Conservation (phyloP, 1,140 invertebrate species). For the Ectropis grisescens region DNA sequence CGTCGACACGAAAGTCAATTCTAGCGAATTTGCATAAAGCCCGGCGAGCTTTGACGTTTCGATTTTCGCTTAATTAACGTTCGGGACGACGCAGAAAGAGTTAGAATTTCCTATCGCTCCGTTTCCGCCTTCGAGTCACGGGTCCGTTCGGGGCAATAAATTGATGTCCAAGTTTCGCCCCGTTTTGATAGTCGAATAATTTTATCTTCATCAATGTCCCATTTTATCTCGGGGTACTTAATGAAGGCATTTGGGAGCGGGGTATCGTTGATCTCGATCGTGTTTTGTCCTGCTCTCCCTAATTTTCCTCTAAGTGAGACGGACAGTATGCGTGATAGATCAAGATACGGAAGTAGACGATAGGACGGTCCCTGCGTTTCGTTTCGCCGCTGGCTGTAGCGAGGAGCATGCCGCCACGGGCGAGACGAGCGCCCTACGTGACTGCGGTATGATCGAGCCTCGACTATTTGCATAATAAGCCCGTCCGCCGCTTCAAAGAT, state of each 20-base stretch:
- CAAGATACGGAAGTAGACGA: too few species aligned
- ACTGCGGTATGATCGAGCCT: constrained; percentile 39
- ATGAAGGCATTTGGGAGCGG: constrained; percentile 22
- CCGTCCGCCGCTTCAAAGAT: constrained; percentile 48
- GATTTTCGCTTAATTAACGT: constrained; percentile 65
- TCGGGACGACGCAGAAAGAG: constrained; percentile 36
- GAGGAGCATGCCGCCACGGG: too few species aligned
- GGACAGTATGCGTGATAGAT: too few species aligned
- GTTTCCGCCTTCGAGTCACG: constrained; percentile 17
- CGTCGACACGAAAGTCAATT: constrained; percentile 45
- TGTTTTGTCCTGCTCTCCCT: too few species aligned
- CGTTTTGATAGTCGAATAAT: constrained; percentile 49
- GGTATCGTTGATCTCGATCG: too few species aligned
- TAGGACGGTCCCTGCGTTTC: neutral
- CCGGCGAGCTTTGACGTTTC: constrained; percentile 48
- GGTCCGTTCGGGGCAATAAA: constrained; percentile 38
- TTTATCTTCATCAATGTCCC: constrained; percentile 35
- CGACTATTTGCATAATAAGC: constrained; percentile 63
- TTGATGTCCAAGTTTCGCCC: constrained; percentile 31
- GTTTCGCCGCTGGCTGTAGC: too few species aligned
- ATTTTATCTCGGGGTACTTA: constrained; percentile 29
- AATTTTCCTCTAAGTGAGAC: too few species aligned
- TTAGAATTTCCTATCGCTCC: constrained; percentile 28
- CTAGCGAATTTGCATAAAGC: constrained; percentile 50
- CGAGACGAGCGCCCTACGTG: constrained; percentile 29